A percentile compares a stretch with the other conserved stretches of the same genome.
These are phyloP conservation scores for Megaustenia siamemsis DNA, from an alignment of 2,888 invertebrate genomes.

Conservation along the genomic window DNA sequence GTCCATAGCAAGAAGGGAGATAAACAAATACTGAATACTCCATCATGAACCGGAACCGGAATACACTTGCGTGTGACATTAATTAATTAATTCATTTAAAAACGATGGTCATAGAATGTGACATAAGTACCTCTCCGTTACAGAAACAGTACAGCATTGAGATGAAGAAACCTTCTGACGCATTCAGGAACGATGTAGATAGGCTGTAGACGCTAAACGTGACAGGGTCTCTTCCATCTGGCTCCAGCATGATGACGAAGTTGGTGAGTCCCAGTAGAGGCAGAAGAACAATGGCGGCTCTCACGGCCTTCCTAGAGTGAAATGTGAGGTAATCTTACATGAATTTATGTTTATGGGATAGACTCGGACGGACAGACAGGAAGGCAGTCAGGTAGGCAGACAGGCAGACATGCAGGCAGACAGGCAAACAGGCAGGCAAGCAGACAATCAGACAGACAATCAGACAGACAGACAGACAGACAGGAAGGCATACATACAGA, in stretches of 20 bases:
- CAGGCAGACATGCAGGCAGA: too few relatives aligned
- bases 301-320: slow-evolving; percentile 81
- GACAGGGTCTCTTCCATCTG: slow-evolving; percentile 71
- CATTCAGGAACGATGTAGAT: slow-evolving; percentile 80
- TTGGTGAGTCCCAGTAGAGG: slow-evolving; percentile 82
- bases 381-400: too few relatives aligned
- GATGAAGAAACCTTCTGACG: slow-evolving; percentile 82
- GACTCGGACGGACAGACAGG: not conserved
- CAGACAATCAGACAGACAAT: too few relatives aligned
- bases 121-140: slow-evolving; percentile 80
- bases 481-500: too few relatives aligned
- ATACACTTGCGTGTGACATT: too few relatives aligned
- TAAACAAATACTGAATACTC: too few relatives aligned
- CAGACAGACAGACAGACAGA: too few relatives aligned
- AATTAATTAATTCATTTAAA: too few relatives aligned
- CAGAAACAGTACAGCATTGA: slow-evolving; percentile 82
- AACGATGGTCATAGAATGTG: not conserved
- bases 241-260: slow-evolving; percentile 81
- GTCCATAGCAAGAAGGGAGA: too few relatives aligned
- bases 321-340: too few relatives aligned
- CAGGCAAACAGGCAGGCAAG: too few relatives aligned
- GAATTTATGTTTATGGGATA: not conserved
- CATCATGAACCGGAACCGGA: too few relatives aligned
- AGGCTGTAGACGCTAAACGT: slow-evolving; percentile 79
- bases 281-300: slow-evolving; percentile 81